A percentile compares a stretch with the other conserved stretches of the same genome.
These are phyloP conservation scores for Condylostylus longicornis DNA, from an alignment of 1,140 invertebrate species.

Conservation along the genomic window DNA sequence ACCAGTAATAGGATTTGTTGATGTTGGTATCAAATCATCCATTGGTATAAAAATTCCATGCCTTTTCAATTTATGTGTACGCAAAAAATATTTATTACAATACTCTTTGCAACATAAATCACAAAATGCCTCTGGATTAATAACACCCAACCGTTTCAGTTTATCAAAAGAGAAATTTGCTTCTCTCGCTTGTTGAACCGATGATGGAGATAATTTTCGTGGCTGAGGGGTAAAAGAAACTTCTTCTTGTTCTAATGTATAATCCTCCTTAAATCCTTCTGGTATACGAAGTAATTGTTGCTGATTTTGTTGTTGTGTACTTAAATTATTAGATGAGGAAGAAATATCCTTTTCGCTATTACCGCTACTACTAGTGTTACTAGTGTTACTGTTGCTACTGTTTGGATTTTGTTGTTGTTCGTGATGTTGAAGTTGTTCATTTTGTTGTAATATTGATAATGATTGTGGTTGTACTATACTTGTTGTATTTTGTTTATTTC, in stretches of 20 bases:
- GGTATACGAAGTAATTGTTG: slow-evolving; percentile 20
- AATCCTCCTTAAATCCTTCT: slow-evolving; percentile 30
- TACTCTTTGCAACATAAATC: slow-evolving; percentile 91
- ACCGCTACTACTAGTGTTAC: not conserved
- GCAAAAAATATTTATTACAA: slow-evolving; percentile 86
- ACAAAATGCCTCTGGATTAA: slow-evolving; percentile 80
- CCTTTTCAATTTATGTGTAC: slow-evolving; percentile 78
- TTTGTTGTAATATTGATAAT: too few species aligned
- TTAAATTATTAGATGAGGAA: not conserved
- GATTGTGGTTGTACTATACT: too few species aligned
- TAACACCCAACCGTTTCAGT: slow-evolving; percentile 57
- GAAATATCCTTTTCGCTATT: not conserved
- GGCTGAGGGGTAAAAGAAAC: slow-evolving; percentile 37
- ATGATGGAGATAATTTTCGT: slow-evolving; percentile 41
- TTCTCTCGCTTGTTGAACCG: slow-evolving; percentile 45
- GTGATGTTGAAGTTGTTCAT: slow-evolving; percentile 14
- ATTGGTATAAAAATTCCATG: slow-evolving; percentile 52
- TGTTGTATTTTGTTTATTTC: too few species aligned
- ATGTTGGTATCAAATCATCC: slow-evolving; percentile 36
- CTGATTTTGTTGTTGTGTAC: not conserved
- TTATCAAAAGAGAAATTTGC: slow-evolving; percentile 50
- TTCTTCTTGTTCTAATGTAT: slow-evolving; percentile 39
- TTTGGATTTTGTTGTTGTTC: not conserved
- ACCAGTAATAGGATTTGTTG: too few species aligned
- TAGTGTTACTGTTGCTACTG: slow-evolving; percentile 1